phyloP scores from a whole-genome alignment of 1,140 invertebrate species.

The Chelonus insularis region DNA sequence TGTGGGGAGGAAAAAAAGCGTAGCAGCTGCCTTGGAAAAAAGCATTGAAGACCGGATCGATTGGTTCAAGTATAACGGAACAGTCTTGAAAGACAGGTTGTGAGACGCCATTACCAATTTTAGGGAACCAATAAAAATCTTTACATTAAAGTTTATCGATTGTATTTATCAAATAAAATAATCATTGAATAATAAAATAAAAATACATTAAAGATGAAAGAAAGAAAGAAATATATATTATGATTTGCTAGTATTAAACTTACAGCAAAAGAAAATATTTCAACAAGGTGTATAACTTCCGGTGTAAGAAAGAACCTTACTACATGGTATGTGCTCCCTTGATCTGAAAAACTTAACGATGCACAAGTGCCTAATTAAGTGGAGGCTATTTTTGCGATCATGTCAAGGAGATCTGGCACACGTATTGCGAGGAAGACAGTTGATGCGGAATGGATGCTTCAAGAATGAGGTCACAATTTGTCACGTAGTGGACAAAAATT shows the following conservation, averaged over 20 bases:
- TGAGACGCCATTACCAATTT: constrained; percentile 19
- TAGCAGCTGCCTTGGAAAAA: constrained; percentile 13
- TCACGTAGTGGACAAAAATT: constrained; percentile 41
- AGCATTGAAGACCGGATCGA: constrained; percentile 26
- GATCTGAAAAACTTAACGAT: constrained; percentile 5
- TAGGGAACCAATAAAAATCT: constrained; percentile 12
- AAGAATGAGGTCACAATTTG: constrained; percentile 53
- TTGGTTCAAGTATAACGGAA: constrained; percentile 24
- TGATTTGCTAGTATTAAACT: neutral
- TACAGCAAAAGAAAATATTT: constrained; percentile 11
- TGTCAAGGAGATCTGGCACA: neutral
- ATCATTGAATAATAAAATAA: too few species aligned
- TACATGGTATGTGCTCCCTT: neutral
- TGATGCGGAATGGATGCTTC: constrained; percentile 21
- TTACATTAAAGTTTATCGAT: constrained; percentile 1
- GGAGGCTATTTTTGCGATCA: constrained; percentile 29
- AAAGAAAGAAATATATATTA: too few species aligned
- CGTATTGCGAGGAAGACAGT: neutral
- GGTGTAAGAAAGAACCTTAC: constrained; percentile 6
- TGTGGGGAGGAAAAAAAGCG: neutral
- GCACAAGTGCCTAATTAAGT: constrained; percentile 33
- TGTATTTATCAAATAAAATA: neutral
- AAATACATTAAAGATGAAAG: neutral
- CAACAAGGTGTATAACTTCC: constrained; percentile 23
- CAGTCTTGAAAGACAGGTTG: constrained; percentile 4